phyloP scores from a whole-genome alignment of 2,113 vertebrate species.

The Lutjanus erythropterus region DNA sequence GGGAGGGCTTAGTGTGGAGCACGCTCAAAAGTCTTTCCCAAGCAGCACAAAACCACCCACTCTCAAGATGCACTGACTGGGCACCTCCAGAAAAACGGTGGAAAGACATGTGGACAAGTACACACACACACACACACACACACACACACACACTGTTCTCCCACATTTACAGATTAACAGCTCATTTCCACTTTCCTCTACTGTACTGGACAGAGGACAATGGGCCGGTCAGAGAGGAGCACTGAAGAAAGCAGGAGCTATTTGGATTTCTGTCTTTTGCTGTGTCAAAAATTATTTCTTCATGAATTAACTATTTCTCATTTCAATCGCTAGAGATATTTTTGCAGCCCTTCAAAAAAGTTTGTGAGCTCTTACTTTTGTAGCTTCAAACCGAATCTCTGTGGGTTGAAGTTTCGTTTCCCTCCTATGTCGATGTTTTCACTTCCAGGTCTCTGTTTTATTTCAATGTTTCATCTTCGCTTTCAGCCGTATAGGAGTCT shows the following conservation, averaged over 20 bases:
- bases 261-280: background rate
- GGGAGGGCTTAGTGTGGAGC: constrained; percentile 36
- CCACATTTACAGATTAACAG: constrained; percentile 22
- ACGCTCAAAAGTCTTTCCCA: constrained; percentile 52
- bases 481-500: too few species aligned
- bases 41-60: constrained; percentile 48
- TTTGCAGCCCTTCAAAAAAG: too few species aligned
- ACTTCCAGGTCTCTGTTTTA: too few species aligned
- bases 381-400: too few species aligned
- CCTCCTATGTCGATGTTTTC: too few species aligned
- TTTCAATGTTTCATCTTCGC: too few species aligned
- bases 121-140: constrained; percentile 2
- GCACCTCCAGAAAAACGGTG: background rate
- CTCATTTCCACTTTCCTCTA: constrained; percentile 28
- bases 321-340: background rate
- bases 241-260: too few species aligned
- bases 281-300: background rate
- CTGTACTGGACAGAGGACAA: background rate
- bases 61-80: constrained; percentile 33
- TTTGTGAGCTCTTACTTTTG: too few species aligned
- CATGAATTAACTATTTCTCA: background rate
- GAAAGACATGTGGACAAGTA: constrained; percentile 8
- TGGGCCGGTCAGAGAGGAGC: background rate
- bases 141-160: background rate
- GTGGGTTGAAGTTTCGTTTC: too few species aligned